These are phyloP conservation scores for Drosophila anomalipes DNA, from an alignment of 2,888 invertebrate genomes.

Conservation along the genomic window DNA sequence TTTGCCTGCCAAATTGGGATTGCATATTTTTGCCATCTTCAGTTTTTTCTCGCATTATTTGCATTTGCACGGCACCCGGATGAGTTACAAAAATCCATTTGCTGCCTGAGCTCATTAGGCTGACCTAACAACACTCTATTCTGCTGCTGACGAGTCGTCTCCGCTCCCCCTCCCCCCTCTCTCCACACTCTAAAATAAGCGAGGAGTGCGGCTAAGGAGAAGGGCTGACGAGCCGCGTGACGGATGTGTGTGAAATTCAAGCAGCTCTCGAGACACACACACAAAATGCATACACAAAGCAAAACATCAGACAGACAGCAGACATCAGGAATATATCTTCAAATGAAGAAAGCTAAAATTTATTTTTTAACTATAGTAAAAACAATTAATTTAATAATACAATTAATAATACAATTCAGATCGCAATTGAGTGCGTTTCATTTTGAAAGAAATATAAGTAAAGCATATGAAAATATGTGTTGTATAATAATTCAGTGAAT, in stretches of 20 bases:
- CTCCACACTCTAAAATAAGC: constrained; percentile 5
- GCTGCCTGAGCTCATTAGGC: constrained; percentile 73
- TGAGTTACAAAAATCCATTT: constrained; percentile 79
- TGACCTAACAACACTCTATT: constrained; percentile 37
- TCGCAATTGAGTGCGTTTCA: not conserved
- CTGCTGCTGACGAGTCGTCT: constrained; percentile 27
- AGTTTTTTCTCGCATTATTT: constrained; percentile 53
- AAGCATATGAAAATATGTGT: not conserved
- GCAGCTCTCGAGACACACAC: constrained; percentile 25
- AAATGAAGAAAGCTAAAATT: not conserved
- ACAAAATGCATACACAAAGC: not conserved
- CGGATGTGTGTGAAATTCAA: constrained; percentile 64
- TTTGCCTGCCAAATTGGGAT: constrained; percentile 69
- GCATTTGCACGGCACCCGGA: constrained; percentile 53
- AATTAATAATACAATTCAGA: not conserved
- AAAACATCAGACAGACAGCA: not conserved
- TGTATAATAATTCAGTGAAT: not conserved
- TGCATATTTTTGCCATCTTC: constrained; percentile 40
- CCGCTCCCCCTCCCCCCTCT: not conserved
- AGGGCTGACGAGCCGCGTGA: constrained; percentile 51
- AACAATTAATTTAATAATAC: not conserved
- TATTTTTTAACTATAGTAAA: not conserved
- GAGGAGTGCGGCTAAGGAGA: not conserved
- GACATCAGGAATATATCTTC: not conserved
- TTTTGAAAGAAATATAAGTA: too few species aligned